Conservation (phyloP, 1,140 invertebrate species). For the Drosophila serrata region DNA sequence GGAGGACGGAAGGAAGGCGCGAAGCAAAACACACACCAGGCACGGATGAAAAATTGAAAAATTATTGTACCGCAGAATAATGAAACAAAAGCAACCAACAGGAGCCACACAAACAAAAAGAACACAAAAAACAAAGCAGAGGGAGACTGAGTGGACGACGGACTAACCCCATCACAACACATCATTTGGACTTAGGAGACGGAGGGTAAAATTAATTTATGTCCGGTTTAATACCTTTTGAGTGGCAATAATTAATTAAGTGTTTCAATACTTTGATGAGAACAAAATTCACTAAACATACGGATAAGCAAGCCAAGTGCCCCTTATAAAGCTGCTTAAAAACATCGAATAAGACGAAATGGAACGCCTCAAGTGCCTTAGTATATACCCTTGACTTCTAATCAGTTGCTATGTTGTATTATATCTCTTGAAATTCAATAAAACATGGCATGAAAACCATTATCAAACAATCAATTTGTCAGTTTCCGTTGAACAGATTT, state of each 20-base stretch:
- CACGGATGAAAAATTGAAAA: slow-evolving; percentile 66
- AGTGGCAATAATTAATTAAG: slow-evolving; percentile 18
- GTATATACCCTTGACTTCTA: not conserved
- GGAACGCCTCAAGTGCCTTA: not conserved
- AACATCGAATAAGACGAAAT: not conserved
- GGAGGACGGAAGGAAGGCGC: slow-evolving; percentile 9
- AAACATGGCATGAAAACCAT: slow-evolving; percentile 13
- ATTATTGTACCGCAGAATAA: slow-evolving; percentile 69
- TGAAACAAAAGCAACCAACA: slow-evolving; percentile 10
- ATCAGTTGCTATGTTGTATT: not conserved
- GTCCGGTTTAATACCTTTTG: slow-evolving; percentile 31
- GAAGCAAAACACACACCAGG: slow-evolving; percentile 36
- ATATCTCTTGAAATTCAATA: slow-evolving; percentile 20
- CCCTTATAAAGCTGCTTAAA: not conserved
- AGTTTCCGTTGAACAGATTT: slow-evolving; percentile 5
- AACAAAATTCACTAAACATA: not conserved
- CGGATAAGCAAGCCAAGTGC: not conserved
- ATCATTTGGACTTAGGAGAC: slow-evolving; percentile 50
- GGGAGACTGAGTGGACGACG: not conserved
- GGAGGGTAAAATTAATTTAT: slow-evolving; percentile 23
- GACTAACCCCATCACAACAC: slow-evolving; percentile 38
- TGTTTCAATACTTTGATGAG: not conserved
- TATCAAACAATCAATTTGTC: slow-evolving; percentile 11
- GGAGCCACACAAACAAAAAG: slow-evolving; percentile 38
- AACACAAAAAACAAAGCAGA: not conserved